These are phyloP conservation scores for Eristalinus aeneus DNA, from an alignment of 2,888 invertebrate genomes.

Conservation along the genomic window DNA sequence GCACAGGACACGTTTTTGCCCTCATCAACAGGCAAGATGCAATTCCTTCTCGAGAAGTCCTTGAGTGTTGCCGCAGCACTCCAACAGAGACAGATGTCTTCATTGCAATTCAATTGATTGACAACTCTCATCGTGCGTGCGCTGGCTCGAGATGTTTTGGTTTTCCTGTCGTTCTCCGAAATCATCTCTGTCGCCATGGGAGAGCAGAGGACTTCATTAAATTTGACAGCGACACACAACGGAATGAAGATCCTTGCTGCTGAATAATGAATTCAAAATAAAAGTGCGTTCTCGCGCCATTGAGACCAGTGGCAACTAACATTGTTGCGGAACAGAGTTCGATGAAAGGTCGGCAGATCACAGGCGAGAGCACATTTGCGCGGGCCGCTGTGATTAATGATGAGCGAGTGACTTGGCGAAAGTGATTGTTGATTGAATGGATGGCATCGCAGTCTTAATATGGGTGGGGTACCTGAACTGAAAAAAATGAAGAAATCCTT, in stretches of 20 bases:
- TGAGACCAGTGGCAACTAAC: background rate
- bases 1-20: background rate
- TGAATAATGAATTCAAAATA: constrained; percentile 11
- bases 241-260: constrained; percentile 19
- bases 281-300: background rate
- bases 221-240: constrained; percentile 34
- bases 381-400: constrained; percentile 25
- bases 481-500: too few relatives aligned
- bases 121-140: background rate
- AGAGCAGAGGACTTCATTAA: constrained; percentile 51
- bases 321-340: background rate
- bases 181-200: constrained; percentile 8
- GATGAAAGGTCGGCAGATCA: constrained; percentile 30
- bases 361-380: background rate
- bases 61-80: background rate
- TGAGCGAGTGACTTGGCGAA: background rate
- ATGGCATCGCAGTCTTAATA: background rate
- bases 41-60: background rate
- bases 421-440: background rate
- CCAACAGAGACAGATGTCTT: constrained; percentile 40
- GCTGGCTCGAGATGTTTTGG: constrained; percentile 9
- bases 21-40: background rate
- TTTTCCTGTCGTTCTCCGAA: constrained; percentile 11
- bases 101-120: constrained; percentile 43
- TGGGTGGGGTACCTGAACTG: background rate